Evolutionary conservation across 2,113 vertebrate genomes (phyloP).

Genomic region (Entelurus aequoreus): DNA sequence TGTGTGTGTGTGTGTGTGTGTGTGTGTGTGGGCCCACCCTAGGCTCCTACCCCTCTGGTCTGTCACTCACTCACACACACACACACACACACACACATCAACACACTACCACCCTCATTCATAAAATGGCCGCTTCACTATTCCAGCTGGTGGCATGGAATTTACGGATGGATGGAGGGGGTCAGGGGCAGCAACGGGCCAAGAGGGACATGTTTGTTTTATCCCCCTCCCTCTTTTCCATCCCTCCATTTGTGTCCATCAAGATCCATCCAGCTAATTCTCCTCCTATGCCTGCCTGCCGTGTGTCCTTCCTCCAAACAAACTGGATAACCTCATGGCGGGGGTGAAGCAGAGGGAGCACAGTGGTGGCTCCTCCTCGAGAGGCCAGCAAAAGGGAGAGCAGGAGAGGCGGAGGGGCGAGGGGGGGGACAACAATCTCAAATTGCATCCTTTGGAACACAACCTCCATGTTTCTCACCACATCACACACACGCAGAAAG

Average conservation of each 20-base stretch:
- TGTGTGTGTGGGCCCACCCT: slow-evolving; percentile 50
- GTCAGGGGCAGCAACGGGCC: slow-evolving; percentile 52
- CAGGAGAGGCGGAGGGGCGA: slow-evolving; percentile 4
- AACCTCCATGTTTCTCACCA: slow-evolving; percentile 61
- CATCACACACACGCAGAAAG: slow-evolving; percentile 52
- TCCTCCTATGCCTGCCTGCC: slow-evolving; percentile 35
- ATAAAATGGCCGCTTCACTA: slow-evolving; percentile 69
- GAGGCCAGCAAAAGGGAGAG: slow-evolving; percentile 57
- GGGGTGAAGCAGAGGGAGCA: slow-evolving; percentile 44
- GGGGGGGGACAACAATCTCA: slow-evolving; percentile 52
- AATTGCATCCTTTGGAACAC: slow-evolving; percentile 62
- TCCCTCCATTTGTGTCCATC: slow-evolving; percentile 12
- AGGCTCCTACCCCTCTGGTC: slow-evolving; percentile 40
- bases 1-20: neutral
- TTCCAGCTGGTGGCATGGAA: slow-evolving; percentile 65
- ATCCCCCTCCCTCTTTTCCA: slow-evolving; percentile 7
- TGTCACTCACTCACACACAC: slow-evolving; percentile 18
- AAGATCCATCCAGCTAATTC: slow-evolving; percentile 33
- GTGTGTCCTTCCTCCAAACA: slow-evolving; percentile 49
- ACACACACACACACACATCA: slow-evolving; percentile 30
- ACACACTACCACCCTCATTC: slow-evolving; percentile 55
- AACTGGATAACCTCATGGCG: slow-evolving; percentile 67
- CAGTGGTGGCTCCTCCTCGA: slow-evolving; percentile 57
- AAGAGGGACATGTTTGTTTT: slow-evolving; percentile 53
- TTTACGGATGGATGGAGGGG: slow-evolving; percentile 50